Percentiles rank a stretch among this genome's conserved stretches.
Conservation (phyloP, 2,888 invertebrate species). For the Dioctria rufipes region DNA sequence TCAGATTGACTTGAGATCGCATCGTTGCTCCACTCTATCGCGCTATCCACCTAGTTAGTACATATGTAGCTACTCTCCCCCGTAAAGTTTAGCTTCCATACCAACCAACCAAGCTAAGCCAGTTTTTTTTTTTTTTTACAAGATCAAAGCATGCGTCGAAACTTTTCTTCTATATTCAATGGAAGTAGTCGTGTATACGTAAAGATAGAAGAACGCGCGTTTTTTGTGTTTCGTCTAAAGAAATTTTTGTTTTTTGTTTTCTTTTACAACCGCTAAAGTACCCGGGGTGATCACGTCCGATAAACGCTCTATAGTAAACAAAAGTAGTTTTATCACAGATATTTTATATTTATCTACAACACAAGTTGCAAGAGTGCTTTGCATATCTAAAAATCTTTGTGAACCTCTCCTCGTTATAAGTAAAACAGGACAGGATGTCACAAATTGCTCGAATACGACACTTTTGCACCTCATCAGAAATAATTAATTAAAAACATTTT, state of each 20-base stretch:
- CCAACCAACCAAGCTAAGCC: slow-evolving; percentile 1
- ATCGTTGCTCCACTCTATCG: background rate
- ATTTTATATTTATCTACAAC: background rate
- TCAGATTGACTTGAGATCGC: slow-evolving; percentile 40
- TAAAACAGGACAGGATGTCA: no score
- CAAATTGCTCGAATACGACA: background rate
- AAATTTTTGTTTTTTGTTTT: background rate
- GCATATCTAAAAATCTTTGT: background rate
- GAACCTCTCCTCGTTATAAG: no score
- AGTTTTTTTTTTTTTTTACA: background rate
- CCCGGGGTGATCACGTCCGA: slow-evolving; percentile 34
- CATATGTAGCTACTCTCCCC: background rate
- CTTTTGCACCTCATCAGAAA: background rate
- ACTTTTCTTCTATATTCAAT: slow-evolving; percentile 31
- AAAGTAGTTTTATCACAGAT: slow-evolving; percentile 13
- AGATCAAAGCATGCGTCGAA: slow-evolving; percentile 10
- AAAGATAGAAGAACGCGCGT: slow-evolving; percentile 26
- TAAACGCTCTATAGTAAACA: slow-evolving; percentile 41
- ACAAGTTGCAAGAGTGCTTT: slow-evolving; percentile 2
- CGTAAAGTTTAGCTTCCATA: background rate
- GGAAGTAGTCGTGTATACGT: slow-evolving; percentile 39
- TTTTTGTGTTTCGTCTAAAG: slow-evolving; percentile 13
- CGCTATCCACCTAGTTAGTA: no score
- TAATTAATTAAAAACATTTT: background rate
- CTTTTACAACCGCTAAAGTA: slow-evolving; percentile 10